Percentiles rank a stretch among this genome's conserved stretches.
Conservation (phyloP, 1,140 invertebrate species). For the Ceratina calcarata region DNA sequence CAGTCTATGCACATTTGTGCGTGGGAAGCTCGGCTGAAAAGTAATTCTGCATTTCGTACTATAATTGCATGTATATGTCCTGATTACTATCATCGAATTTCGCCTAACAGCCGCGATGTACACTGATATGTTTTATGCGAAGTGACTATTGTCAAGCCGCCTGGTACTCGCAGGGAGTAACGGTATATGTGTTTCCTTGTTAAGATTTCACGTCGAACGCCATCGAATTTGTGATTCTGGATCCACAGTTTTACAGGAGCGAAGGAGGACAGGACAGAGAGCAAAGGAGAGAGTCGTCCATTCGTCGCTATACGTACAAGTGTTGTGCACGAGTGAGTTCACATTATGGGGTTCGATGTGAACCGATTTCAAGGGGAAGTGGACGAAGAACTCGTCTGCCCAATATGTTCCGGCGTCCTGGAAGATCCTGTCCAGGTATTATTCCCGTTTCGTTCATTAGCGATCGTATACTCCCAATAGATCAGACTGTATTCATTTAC, state of each 20-base stretch:
- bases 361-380: slow-evolving; percentile 94
- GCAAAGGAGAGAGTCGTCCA: slow-evolving; percentile 23
- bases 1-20: no score
- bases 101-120: background rate
- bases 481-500: slow-evolving; percentile 8
- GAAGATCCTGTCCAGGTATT: slow-evolving; percentile 94
- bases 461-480: background rate
- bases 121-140: slow-evolving; percentile 1
- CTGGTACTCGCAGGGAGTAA: slow-evolving; percentile 28
- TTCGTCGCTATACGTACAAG: slow-evolving; percentile 20
- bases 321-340: slow-evolving; percentile 8
- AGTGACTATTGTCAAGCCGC: slow-evolving; percentile 6
- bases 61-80: background rate
- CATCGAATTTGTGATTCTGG: slow-evolving; percentile 41
- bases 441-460: slow-evolving; percentile 11
- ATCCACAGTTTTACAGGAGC: slow-evolving; percentile 28
- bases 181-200: slow-evolving; percentile 15
- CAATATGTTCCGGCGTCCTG: slow-evolving; percentile 94
- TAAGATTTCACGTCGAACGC: slow-evolving; percentile 43
- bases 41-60: no score
- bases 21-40: no score
- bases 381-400: slow-evolving; percentile 95
- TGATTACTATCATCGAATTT: slow-evolving; percentile 6
- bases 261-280: no score
- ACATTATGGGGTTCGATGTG: slow-evolving; percentile 92